A percentile compares a stretch with the other conserved stretches of the same genome.
These are phyloP conservation scores for Aegypius monachus DNA, from an alignment of 2,113 vertebrate species.

Conservation along the genomic window DNA sequence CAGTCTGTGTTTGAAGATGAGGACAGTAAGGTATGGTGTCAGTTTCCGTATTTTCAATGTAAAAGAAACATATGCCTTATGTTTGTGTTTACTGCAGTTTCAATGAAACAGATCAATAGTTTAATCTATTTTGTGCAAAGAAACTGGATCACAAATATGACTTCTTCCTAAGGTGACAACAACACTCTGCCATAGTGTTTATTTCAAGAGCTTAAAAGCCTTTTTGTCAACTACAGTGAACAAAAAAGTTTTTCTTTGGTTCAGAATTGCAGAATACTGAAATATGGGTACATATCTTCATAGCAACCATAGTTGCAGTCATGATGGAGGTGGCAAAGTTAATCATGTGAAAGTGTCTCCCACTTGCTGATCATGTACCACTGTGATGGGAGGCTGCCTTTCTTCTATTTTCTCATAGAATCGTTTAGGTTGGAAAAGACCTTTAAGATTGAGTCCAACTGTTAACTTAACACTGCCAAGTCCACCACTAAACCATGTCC, in stretches of 20 bases:
- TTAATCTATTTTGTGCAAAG: not conserved
- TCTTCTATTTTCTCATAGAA: not conserved
- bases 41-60: not conserved
- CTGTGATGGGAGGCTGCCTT: not conserved
- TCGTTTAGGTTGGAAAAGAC: not conserved
- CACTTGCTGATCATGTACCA: not conserved
- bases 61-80: not conserved
- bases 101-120: not conserved
- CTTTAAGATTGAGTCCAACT: not conserved
- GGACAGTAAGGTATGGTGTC: constrained; percentile 78
- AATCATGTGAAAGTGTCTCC: not conserved
- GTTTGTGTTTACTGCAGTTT: not conserved
- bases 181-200: not conserved
- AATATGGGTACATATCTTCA: not conserved
- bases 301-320: not conserved
- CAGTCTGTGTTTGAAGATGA: constrained; percentile 85
- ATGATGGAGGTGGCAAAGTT: not conserved
- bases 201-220: not conserved
- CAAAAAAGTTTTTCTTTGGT: not conserved
- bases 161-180: not conserved
- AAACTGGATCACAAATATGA: not conserved
- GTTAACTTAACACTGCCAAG: not conserved
- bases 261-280: not conserved
- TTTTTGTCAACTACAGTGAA: not conserved
- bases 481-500: not conserved